Base-by-base conservation (phyloP, 92 coral and sea anemone species). In the Muricea muricata region DNA sequence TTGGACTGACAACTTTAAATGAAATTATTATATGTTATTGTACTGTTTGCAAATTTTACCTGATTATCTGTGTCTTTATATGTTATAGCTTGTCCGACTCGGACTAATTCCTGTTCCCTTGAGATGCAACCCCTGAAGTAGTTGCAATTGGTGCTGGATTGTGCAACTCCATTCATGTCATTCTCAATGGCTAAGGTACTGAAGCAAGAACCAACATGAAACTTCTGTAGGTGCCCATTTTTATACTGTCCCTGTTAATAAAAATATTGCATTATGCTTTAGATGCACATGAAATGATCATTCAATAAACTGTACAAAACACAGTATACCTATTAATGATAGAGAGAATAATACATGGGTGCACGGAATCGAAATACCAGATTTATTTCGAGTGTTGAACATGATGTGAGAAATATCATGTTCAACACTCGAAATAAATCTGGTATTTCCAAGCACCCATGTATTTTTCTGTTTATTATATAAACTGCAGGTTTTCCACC, bases 51-150 rank as follows among this genome's bases (percentile, higher is more conserved):
- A 42, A 58, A 7, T 58, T 20, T 58, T 7, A 58, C 67, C 67
- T 58, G 67, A 7, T 6, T 26, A 58, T 58, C 67, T 26, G 7
- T 7, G 67, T n/a, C 21, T 58, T 58, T 58, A 58, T 58, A 58
- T 6, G 67, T n/a, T 6, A 58, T 58, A 6, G 6, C 67, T 58
- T 58, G 67, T 20, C 21, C 67, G 7, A 58, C n/a, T 58, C 67
- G 7, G 9, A 58, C 67, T n/a, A 58, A 58, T 58, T 58, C 67
- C n/a, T 58, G 67, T 58, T 58, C 30, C 6, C 67, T 58, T 18
- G 67, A 58, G 7, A 58, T 58, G n/a, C 7, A 58, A n/a, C 67
- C 67, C 67, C n/a, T 58, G 67, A 58, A 58, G n/a, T 58, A 58
- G 67, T 58, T 58, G 67, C 67, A 58, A 58, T 20, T 58, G n/a